A percentile compares a stretch with the other conserved stretches of the same genome.
Evolutionary conservation across 2,113 vertebrate species (phyloP).

Genomic region (Myiozetetes cayanensis): DNA sequence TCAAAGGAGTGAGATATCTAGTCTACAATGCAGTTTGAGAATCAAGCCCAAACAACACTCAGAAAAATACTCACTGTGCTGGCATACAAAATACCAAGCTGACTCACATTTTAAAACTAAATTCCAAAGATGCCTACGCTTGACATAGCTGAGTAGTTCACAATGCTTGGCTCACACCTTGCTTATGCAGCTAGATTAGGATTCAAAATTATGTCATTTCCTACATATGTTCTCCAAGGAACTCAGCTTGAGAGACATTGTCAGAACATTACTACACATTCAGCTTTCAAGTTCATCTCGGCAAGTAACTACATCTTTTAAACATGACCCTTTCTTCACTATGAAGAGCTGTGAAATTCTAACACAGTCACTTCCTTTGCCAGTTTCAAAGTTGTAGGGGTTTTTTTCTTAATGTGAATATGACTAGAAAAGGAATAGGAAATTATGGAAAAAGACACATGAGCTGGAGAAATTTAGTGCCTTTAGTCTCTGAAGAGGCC

Average conservation of each 20-base stretch:
- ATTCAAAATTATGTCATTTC: conserved; percentile 1
- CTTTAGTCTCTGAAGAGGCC: not conserved
- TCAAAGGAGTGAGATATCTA: not conserved
- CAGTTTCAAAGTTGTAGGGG: not conserved
- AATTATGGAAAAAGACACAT: not conserved
- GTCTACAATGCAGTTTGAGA: not conserved
- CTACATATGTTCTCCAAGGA: not conserved
- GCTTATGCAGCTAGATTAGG: not conserved
- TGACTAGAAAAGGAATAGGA: not conserved
- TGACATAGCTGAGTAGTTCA: not conserved
- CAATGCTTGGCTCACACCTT: not conserved
- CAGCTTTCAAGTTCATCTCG: not conserved
- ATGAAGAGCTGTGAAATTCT: not conserved
- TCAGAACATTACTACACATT: not conserved
- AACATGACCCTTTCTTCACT: not conserved
- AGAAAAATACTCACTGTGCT: not conserved
- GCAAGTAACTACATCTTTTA: not conserved
- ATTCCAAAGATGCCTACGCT: conserved; percentile 27
- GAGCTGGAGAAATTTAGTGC: not conserved
- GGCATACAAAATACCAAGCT: not conserved
- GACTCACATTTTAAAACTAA: conserved; percentile 8
- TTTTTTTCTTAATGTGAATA: not conserved
- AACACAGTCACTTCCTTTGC: not conserved
- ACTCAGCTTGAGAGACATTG: not conserved
- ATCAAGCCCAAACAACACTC: not conserved